Base-by-base conservation (phyloP, 2,113 vertebrate species). In the Chaetops frenatus region DNA sequence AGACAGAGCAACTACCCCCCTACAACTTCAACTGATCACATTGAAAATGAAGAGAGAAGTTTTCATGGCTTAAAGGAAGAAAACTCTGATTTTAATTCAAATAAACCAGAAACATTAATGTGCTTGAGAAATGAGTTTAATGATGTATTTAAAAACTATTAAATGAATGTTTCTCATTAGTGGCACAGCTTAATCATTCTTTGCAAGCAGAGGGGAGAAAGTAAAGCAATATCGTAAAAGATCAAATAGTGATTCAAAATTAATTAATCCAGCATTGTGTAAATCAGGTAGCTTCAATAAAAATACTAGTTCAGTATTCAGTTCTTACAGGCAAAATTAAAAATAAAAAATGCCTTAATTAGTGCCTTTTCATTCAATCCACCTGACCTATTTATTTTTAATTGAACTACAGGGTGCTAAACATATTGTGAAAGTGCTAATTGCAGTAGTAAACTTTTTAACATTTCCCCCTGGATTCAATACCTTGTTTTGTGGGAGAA, bases 161-260 rank as follows among this genome's bases (percentile, higher is more conserved):
- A 96, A 95, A 90, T 78, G 91, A 94, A 96, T 95, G 90, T 96
- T 96, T 93, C 95, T 95, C 92, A 95, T 97, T 97, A 97, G 72
- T 14, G 56, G 54, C 70, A 44, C 56, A 78, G 82, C 92, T 85
- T 94, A 94, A 96, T 97, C 76, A 48, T 91, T 96, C 86, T 95
- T 83, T 82, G 73, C 47, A 28, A 88, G 90, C 64, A 66, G 47
- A 73, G 71, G 69, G 56, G 84, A 79, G 77, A 96, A 93, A 96
- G 86, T 44, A 88, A 97, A 90, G 86, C 77, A 92, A 82, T 95
- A 97, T 91, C 33, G 3, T 95, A 57, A 96, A 95, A 95, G 90
- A 97, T 97, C 95, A 97, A 97, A 96, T 84, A 91, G 69, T 84
- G 86, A 95, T 96, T 96, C 84, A 88, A 93, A 97, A 96, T 92